Evolutionary conservation across 2,113 vertebrate genomes (phyloP), one percentile per base, ranked within the genome.

Genomic region (Hydrochoerus hydrochaeris): DNA sequence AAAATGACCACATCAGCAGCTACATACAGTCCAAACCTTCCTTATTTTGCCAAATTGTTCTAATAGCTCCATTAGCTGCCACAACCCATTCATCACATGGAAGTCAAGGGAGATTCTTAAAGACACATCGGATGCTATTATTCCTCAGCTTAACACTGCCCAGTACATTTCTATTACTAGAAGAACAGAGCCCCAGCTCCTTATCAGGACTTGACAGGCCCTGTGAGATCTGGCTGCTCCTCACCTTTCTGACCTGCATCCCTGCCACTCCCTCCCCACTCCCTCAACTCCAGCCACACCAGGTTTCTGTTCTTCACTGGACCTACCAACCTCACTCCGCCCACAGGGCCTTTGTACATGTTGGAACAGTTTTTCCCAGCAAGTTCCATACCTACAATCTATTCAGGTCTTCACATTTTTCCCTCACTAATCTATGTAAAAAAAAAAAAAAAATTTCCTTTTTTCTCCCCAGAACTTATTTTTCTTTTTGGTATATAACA

Each of bases 41-140:
- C 9, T 85, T 7, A 82, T 62, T 89, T 90, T 82, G 14, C 7
- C 58, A 24, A 81, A 94, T 92, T 78, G 58, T 60, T 54, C 91
- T 89, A 93, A 86, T 75, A 91, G 35, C 20, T 52, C 13, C 32
- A 77, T 89, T 65, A 62, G 20, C 38, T 81, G 58, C 26, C 41
- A 54, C 14, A 78, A 8, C 26, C 65, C 17, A 41, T 91, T 80
- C 75, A 81, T 96, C 38, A 62, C 71, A 71, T 41, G 75, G 17
- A 90, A 87, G 2, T 32, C 24, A 85, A 57, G 88, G 32, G 84
- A 6, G 24, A 90, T 80, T 80, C n/a, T 85, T 87, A 63, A 78
- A 88, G 60, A 73, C 54, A 8, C 8, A 10, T 28, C 35, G 78
- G 5, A 26, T 73, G 57, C 32, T 38, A 30, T 46, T 85, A 78